Evolutionary conservation across 2,888 invertebrate genomes (phyloP).

Genomic region (Ectobius pallidus): DNA sequence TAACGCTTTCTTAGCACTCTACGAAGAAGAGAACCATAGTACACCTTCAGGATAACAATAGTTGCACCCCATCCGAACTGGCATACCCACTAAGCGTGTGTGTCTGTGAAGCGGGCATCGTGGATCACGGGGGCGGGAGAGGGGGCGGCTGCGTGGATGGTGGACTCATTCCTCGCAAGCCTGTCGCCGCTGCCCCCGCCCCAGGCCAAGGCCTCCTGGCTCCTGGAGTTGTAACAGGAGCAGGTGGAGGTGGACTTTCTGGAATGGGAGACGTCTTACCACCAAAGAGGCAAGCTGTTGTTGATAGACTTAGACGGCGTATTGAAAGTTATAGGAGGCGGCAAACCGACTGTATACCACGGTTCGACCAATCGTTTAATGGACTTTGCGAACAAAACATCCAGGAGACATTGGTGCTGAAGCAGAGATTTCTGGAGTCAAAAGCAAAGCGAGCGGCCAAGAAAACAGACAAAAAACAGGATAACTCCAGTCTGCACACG

Average conservation of each 20-base stretch:
- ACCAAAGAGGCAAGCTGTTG: conserved; percentile 82
- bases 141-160: conserved; percentile 66
- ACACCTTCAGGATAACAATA: neutral
- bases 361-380: conserved; percentile 87
- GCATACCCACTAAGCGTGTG: conserved; percentile 54
- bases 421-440: conserved; percentile 89
- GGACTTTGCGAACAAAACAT: conserved; percentile 90
- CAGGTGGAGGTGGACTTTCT: conserved; percentile 49
- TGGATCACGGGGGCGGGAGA: conserved; percentile 75
- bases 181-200: conserved; percentile 62
- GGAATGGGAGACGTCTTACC: conserved; percentile 70
- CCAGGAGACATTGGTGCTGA: conserved; percentile 85
- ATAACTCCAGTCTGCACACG: conserved; percentile 62
- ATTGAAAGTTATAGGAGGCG: conserved; percentile 87
- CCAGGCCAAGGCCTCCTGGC: conserved; percentile 56
- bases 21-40: neutral
- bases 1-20: neutral
- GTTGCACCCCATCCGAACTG: conserved; percentile 49
- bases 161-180: conserved; percentile 68
- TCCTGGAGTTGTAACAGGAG: conserved; percentile 57
- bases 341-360: conserved; percentile 84
- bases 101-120: conserved; percentile 56
- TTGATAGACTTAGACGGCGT: conserved; percentile 81
- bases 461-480: conserved; percentile 75
- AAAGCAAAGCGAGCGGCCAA: conserved; percentile 85